These are phyloP conservation scores for Furnarius figulus DNA, from an alignment of 2,113 vertebrate genomes.

Conservation along the genomic window DNA sequence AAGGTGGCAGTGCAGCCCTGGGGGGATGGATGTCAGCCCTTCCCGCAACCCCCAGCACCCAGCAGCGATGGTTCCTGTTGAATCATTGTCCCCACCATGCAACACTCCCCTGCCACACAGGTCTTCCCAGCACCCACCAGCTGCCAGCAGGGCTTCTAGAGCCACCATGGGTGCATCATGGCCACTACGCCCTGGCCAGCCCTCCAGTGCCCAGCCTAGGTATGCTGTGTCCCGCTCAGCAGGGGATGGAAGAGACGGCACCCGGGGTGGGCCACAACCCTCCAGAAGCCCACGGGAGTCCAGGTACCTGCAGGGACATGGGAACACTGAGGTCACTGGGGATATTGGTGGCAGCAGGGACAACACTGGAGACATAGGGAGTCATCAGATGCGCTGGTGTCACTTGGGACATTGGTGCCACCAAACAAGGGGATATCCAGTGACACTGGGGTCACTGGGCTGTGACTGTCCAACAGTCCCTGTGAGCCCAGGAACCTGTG, in stretches of 20 bases:
- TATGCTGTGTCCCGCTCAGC: slow-evolving; percentile 79
- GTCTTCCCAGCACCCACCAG: slow-evolving; percentile 75
- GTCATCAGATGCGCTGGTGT: not conserved
- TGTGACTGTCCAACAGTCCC: not conserved
- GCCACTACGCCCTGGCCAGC: slow-evolving; percentile 82
- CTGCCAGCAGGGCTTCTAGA: slow-evolving; percentile 78
- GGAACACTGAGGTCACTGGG: not conserved
- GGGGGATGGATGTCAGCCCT: not conserved
- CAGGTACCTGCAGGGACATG: slow-evolving; percentile 74
- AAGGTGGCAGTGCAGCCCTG: not conserved
- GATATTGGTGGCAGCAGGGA: too few species aligned
- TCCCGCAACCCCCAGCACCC: not conserved
- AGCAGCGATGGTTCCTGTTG: not conserved
- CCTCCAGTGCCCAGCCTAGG: slow-evolving; percentile 76
- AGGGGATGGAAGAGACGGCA: slow-evolving; percentile 68
- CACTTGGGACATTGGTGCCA: not conserved
- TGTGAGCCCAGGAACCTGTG: not conserved
- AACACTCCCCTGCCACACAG: slow-evolving; percentile 71
- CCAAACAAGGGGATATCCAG: too few species aligned
- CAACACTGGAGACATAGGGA: not conserved
- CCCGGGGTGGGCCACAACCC: slow-evolving; percentile 61
- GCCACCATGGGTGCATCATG: slow-evolving; percentile 88
- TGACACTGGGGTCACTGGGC: not conserved
- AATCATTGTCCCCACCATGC: slow-evolving; percentile 47
- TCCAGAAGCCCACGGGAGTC: slow-evolving; percentile 72